phyloP scores from a whole-genome alignment of 2,113 vertebrate species.

The Patagioenas fasciata region DNA sequence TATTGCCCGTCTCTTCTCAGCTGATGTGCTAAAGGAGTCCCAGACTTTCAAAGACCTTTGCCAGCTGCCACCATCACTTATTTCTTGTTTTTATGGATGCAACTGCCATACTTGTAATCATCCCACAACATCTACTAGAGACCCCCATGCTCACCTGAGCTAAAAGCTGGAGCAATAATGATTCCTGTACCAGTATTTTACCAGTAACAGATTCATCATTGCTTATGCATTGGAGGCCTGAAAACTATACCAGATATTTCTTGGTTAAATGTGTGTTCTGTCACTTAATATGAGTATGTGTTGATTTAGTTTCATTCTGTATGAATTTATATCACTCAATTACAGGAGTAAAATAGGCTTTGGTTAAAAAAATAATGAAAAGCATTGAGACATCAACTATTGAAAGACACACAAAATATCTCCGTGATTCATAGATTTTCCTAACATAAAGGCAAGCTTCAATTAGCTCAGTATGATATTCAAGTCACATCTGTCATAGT shows the following conservation, averaged over 20 bases:
- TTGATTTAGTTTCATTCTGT: background rate
- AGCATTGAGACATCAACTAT: background rate
- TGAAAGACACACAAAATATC: background rate
- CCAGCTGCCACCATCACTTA: background rate
- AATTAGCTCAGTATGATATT: slow-evolving; percentile 41
- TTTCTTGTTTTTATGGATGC: background rate
- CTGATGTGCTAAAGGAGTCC: background rate
- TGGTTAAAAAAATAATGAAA: background rate
- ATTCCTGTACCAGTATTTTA: background rate
- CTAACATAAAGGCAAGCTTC: background rate
- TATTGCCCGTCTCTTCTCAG: background rate
- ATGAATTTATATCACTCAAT: slow-evolving; percentile 4
- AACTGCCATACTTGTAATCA: background rate
- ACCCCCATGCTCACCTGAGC: accelerated
- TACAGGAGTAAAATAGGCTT: background rate
- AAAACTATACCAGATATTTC: background rate
- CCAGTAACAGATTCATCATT: background rate
- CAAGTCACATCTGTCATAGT: slow-evolving; percentile 29
- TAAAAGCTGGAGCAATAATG: background rate
- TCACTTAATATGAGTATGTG: background rate
- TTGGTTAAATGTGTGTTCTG: background rate
- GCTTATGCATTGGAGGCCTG: accelerated
- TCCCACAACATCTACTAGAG: background rate
- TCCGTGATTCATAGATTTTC: background rate
- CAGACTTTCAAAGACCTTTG: background rate